These are phyloP conservation scores for Nasua narica DNA, from an alignment of 2,797 vertebrate species.

Conservation along the genomic window DNA sequence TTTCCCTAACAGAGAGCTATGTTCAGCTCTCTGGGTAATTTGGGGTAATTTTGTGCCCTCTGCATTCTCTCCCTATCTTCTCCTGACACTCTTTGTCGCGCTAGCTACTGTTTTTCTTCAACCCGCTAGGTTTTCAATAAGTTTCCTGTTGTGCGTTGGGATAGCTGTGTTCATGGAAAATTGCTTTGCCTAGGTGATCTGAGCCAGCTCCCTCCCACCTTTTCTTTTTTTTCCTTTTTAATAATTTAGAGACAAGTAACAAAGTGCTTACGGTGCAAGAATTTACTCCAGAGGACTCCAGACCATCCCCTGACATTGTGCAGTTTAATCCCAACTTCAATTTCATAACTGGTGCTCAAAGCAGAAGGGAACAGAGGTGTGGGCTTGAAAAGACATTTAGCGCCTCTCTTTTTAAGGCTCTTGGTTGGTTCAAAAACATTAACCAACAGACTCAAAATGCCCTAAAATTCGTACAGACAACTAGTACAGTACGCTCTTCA, in stretches of 20 bases:
- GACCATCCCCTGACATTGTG: not conserved
- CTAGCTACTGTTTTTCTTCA: conserved; percentile 54
- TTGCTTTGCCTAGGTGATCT: conserved; percentile 35
- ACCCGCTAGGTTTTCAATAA: conserved; percentile 57
- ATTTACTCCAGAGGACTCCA: conserved; percentile 38
- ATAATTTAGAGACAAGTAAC: conserved; percentile 45
- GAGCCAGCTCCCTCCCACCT: not conserved
- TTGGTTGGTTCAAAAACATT: conserved; percentile 28
- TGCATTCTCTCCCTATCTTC: not conserved
- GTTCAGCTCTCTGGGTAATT: conserved; percentile 3
- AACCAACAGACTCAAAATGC: not conserved
- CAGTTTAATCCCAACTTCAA: conserved; percentile 20
- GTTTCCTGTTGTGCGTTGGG: conserved; percentile 34
- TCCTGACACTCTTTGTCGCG: conserved; percentile 12
- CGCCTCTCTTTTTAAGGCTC: conserved; percentile 17
- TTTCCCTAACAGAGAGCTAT: not conserved
- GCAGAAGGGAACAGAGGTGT: not conserved
- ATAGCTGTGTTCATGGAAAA: conserved; percentile 40
- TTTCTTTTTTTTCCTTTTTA: not conserved
- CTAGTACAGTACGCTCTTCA: not conserved
- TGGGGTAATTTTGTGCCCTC: not conserved
- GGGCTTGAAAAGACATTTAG: conserved; percentile 41
- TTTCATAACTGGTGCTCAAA: conserved; percentile 37
- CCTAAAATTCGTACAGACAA: conserved; percentile 6
- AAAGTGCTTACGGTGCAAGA: conserved; percentile 28